Percentiles rank a stretch among this genome's conserved stretches.
Evolutionary conservation across 2,888 invertebrate genomes (phyloP).

Genomic region (Drosophila flavopinicola): DNA sequence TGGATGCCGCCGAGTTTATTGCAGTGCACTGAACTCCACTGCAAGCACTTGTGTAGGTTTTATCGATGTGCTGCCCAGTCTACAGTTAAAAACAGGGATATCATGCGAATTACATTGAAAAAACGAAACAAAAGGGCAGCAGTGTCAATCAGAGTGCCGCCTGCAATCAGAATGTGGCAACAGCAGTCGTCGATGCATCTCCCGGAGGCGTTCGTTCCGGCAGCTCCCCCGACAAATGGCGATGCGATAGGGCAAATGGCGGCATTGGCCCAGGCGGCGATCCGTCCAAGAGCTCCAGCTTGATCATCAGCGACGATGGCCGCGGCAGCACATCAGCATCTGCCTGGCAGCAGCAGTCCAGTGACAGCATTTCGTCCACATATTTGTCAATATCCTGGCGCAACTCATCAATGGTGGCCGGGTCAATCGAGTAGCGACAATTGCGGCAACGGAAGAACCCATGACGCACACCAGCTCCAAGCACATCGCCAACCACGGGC

Average conservation of each 20-base stretch:
- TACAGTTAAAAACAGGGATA: conserved; percentile 21
- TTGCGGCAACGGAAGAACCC: conserved; percentile 55
- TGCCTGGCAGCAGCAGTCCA: conserved; percentile 14
- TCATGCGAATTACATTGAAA: conserved; percentile 15
- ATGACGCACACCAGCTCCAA: conserved; percentile 46
- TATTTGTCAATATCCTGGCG: conserved; percentile 63
- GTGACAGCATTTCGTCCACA: conserved; percentile 52
- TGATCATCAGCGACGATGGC: conserved; percentile 62
- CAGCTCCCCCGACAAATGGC: conserved; percentile 51
- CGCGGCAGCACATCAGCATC: conserved; percentile 27
- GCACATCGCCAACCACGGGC: conserved; percentile 63
- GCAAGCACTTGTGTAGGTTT: conserved; percentile 23
- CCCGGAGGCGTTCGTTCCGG: conserved; percentile 54
- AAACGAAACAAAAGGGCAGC: conserved; percentile 22
- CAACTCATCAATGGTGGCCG: conserved; percentile 56
- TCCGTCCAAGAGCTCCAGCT: conserved; percentile 61
- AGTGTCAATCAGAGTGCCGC: conserved; percentile 8
- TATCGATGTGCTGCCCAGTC: conserved; percentile 21
- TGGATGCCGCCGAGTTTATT: conserved; percentile 27
- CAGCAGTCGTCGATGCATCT: conserved; percentile 44
- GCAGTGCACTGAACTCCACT: conserved; percentile 23
- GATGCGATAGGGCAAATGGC: conserved; percentile 26
- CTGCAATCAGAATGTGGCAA: conserved; percentile 29
- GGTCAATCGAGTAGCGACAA: conserved; percentile 49
- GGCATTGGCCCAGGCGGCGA: conserved; percentile 33